Percentiles rank a stretch among this genome's conserved stretches.
Conservation (phyloP, 2,888 invertebrate genomes). For the Caenorhabditis uteleia region DNA sequence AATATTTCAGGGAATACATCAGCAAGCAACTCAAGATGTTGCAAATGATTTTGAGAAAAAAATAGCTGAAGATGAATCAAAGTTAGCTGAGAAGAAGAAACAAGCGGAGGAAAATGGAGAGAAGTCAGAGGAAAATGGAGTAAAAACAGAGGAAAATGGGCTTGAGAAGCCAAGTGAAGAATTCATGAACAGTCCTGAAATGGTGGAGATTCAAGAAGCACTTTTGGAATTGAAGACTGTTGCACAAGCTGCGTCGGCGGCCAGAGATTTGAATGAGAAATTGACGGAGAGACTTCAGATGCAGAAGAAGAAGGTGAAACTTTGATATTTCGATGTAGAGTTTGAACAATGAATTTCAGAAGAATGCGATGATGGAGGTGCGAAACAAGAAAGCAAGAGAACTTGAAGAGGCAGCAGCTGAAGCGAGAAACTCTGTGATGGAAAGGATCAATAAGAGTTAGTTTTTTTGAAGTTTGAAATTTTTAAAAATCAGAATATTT, state of each 20-base stretch:
- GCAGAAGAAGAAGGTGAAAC: slow-evolving; percentile 48
- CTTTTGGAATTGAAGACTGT: slow-evolving; percentile 44
- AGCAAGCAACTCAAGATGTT: slow-evolving; percentile 50
- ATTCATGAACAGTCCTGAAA: slow-evolving; percentile 1
- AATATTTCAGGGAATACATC: slow-evolving; percentile 43
- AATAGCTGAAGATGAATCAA: slow-evolving; percentile 22
- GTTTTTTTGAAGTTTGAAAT: slow-evolving; percentile 3
- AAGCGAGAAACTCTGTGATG: slow-evolving; percentile 30
- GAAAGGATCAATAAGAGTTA: slow-evolving; percentile 33
- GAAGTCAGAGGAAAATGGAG: slow-evolving; percentile 13
- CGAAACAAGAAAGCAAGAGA: slow-evolving; percentile 41
- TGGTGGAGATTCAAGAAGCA: slow-evolving; percentile 38
- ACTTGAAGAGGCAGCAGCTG: slow-evolving; percentile 28
- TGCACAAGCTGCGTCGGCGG: slow-evolving; percentile 43
- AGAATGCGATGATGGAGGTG: slow-evolving; percentile 40
- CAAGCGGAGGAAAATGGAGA: slow-evolving; percentile 8
- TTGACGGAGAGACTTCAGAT: slow-evolving; percentile 46
- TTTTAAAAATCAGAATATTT: slow-evolving; percentile 5
- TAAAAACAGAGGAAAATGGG: slow-evolving; percentile 6
- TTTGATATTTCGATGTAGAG: neutral
- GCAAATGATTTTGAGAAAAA: slow-evolving; percentile 43
- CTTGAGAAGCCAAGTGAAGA: neutral
- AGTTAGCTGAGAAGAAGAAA: slow-evolving; percentile 15
- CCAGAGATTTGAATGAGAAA: slow-evolving; percentile 51
- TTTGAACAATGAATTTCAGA: slow-evolving; percentile 35